A percentile compares a stretch with the other conserved stretches of the same genome.
Conservation (phyloP, 2,888 invertebrate species). For the Xanthia icteritia region DNA sequence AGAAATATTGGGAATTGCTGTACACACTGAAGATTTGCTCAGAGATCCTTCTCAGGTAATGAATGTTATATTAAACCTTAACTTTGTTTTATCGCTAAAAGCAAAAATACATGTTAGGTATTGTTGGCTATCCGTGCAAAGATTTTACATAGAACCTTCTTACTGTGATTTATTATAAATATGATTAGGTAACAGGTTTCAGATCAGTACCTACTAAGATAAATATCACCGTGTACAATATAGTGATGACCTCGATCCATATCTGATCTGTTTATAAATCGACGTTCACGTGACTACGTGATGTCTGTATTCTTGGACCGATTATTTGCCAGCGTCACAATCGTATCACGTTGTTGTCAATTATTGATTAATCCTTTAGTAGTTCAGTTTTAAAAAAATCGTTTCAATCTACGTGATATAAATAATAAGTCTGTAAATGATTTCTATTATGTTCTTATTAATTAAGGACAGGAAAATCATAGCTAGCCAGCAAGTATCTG, state of each 20-base stretch:
- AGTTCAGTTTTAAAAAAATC: background rate
- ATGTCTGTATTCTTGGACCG: conserved; percentile 18
- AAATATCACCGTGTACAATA: conserved; percentile 8
- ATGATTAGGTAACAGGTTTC: conserved; percentile 21
- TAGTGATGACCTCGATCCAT: conserved; percentile 42
- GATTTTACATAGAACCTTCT: background rate
- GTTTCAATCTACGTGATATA: background rate
- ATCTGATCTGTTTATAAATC: conserved; percentile 55
- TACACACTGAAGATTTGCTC: conserved; percentile 97
- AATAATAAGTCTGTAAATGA: background rate
- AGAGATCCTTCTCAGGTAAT: conserved; percentile 94
- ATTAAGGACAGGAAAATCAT: background rate
- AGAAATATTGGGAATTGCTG: conserved; percentile 96
- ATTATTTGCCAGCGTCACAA: conserved; percentile 14
- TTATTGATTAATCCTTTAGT: background rate
- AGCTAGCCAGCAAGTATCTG: background rate
- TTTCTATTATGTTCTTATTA: background rate
- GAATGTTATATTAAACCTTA: conserved; percentile 5
- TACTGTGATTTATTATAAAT: conserved; percentile 20
- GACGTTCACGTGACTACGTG: conserved; percentile 35
- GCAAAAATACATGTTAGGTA: background rate
- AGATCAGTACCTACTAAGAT: conserved; percentile 19
- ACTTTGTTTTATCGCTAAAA: background rate
- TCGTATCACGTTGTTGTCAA: background rate
- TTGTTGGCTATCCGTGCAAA: background rate